These are phyloP conservation scores for Craniophora ligustri DNA, from an alignment of 2,888 invertebrate genomes.

Conservation along the genomic window DNA sequence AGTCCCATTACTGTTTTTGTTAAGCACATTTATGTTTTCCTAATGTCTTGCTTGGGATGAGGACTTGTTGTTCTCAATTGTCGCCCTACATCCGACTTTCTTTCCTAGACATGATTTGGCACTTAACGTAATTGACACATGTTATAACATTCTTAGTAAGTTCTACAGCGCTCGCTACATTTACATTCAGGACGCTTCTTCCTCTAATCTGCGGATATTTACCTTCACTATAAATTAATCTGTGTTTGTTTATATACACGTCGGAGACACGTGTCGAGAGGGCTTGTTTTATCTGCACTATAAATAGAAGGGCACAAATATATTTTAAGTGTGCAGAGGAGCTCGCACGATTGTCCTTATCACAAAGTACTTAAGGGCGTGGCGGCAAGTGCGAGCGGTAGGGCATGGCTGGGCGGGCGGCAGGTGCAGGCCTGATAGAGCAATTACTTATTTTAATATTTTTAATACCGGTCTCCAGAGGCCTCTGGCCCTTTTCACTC, in stretches of 20 bases:
- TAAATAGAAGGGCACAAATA: constrained; percentile 59
- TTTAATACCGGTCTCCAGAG: constrained; percentile 75
- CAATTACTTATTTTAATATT: constrained; percentile 86
- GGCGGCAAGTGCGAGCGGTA: constrained; percentile 59
- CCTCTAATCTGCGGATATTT: constrained; percentile 31
- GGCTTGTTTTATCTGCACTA: constrained; percentile 52
- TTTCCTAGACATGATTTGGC: constrained; percentile 74
- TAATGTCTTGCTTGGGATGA: constrained; percentile 53
- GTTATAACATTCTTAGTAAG: constrained; percentile 38
- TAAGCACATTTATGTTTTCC: constrained; percentile 48
- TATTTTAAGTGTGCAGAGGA: constrained; percentile 52
- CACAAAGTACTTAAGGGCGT: constrained; percentile 70
- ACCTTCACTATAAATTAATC: constrained; percentile 20
- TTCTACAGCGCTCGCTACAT: constrained; percentile 28
- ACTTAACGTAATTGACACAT: constrained; percentile 74
- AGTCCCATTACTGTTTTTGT: constrained; percentile 36
- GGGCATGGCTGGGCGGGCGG: constrained; percentile 62
- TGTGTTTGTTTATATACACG: constrained; percentile 44
- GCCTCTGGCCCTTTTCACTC: constrained; percentile 66
- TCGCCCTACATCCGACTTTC: constrained; percentile 63
- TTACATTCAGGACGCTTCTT: constrained; percentile 30
- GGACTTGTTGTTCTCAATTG: constrained; percentile 61
- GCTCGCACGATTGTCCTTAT: constrained; percentile 71
- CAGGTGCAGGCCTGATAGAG: constrained; percentile 83
- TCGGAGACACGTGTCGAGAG: constrained; percentile 49